phyloP scores from a whole-genome alignment of 2,888 invertebrate genomes.

The Xestoiulus laeticollis region DNA sequence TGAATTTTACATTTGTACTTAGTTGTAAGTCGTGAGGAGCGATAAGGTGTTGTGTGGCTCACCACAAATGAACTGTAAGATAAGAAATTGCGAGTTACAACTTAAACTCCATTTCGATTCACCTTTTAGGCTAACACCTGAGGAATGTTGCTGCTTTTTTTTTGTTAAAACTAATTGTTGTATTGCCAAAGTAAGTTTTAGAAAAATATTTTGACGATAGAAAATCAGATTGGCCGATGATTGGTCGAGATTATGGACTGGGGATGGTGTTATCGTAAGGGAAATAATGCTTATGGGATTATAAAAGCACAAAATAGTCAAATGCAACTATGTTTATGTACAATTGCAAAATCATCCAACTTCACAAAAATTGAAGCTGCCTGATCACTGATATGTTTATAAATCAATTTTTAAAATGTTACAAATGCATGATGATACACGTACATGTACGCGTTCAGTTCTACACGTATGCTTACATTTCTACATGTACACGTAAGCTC shows the following conservation, averaged over 20 bases:
- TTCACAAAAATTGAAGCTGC: no score
- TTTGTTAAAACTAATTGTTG: conserved; percentile 17
- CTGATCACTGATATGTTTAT: no score
- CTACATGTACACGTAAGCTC: no score
- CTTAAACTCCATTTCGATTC: conserved; percentile 16
- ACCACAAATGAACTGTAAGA: conserved; percentile 46
- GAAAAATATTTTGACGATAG: conserved; percentile 7
- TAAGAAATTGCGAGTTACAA: conserved; percentile 40
- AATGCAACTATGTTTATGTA: neutral
- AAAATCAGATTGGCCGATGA: conserved; percentile 9
- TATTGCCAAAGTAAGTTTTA: neutral
- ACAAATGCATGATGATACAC: no score
- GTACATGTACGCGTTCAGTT: no score
- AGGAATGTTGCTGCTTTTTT: neutral
- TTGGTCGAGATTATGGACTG: neutral
- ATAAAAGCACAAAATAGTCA: neutral
- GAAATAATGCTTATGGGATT: conserved; percentile 29
- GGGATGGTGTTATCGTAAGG: neutral
- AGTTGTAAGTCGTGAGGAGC: conserved; percentile 41
- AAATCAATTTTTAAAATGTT: no score
- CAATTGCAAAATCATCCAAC: neutral
- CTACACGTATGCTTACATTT: no score
- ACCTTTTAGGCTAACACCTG: neutral
- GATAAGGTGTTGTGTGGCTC: conserved; percentile 48
- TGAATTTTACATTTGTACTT: conserved; percentile 21